phyloP scores from a whole-genome alignment of 2,888 invertebrate species.

The Microdon myrmicae region DNA sequence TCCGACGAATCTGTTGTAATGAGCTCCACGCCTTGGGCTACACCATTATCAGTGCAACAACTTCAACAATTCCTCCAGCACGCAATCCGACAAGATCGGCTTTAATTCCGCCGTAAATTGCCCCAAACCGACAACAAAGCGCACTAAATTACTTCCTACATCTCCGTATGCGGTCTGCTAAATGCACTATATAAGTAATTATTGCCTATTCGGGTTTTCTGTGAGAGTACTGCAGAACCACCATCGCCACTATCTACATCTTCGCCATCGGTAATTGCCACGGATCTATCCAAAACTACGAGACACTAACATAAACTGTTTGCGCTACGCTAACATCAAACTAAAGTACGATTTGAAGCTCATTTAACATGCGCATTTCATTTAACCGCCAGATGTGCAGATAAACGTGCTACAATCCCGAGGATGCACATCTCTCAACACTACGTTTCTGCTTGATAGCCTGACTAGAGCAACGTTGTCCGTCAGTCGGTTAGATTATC shows the following conservation, averaged over 20 bases:
- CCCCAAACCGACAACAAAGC: conserved; percentile 44
- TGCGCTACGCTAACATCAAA: conserved; percentile 39
- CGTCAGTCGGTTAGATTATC: conserved; percentile 19
- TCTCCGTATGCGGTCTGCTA: conserved; percentile 50
- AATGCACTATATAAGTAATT: conserved; percentile 51
- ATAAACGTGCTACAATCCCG: conserved; percentile 44
- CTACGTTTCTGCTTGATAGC: conserved; percentile 19
- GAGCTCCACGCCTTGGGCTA: no score
- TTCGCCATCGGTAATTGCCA: neutral
- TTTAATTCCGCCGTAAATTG: conserved; percentile 43
- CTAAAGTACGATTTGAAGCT: conserved; percentile 52
- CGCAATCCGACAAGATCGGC: no score
- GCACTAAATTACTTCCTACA: conserved; percentile 52
- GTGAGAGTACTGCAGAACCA: no score
- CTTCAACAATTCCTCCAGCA: no score
- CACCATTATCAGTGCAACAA: no score
- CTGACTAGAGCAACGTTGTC: neutral
- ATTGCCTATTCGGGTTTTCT: conserved; percentile 46
- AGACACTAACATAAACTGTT: conserved; percentile 35
- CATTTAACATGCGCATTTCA: conserved; percentile 53
- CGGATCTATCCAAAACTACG: conserved; percentile 7
- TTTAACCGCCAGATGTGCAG: conserved; percentile 53
- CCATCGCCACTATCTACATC: conserved; percentile 1
- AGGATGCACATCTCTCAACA: conserved; percentile 14
- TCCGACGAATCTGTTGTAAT: no score